Evolutionary conservation across 2,888 invertebrate species (phyloP).

Genomic region (Cephus spinipes): DNA sequence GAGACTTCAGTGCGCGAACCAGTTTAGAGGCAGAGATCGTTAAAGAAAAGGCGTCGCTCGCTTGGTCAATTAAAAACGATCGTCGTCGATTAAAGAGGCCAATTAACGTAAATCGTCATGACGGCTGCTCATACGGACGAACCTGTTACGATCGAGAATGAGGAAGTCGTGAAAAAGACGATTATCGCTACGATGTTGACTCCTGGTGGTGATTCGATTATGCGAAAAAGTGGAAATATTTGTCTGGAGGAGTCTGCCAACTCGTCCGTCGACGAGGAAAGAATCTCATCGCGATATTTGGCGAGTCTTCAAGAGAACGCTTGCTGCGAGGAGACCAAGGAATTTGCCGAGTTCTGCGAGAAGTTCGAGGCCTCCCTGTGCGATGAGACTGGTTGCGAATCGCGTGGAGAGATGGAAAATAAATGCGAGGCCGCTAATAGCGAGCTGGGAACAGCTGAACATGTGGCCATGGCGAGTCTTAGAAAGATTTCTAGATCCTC

Average conservation of each 20-base stretch:
- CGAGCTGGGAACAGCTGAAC: background rate
- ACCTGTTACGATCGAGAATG: background rate
- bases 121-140: conserved; percentile 42
- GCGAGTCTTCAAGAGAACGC: background rate
- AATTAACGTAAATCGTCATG: conserved; percentile 30
- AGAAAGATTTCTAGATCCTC: background rate
- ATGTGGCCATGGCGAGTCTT: background rate
- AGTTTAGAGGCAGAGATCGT: background rate
- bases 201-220: background rate
- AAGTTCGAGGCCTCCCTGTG: background rate
- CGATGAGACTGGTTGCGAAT: background rate
- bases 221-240: background rate
- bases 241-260: background rate
- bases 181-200: background rate
- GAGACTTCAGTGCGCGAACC: background rate
- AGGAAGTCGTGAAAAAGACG: background rate
- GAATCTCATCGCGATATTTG: background rate
- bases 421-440: background rate
- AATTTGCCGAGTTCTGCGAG: conserved; percentile 2
- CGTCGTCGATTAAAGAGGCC: conserved; percentile 38
- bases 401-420: background rate
- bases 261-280: background rate
- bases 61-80: conserved; percentile 38
- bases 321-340: background rate
- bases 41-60: conserved; percentile 22